Evolutionary conservation across 2,113 vertebrate genomes (phyloP).

Genomic region (Jaculus jaculus): DNA sequence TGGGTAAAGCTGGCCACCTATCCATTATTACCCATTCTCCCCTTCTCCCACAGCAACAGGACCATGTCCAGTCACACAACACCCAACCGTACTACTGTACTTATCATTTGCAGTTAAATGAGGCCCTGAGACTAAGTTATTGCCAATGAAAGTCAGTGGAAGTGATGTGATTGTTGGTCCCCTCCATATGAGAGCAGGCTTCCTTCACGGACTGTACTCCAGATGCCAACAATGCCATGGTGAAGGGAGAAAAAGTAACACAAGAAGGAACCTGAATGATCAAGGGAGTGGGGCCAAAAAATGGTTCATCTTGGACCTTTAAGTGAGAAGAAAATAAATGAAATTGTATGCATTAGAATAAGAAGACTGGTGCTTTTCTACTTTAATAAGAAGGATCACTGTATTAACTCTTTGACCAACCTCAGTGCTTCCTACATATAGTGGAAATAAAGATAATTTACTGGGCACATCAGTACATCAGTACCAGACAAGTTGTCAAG

Average conservation of each 20-base stretch:
- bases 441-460: neutral
- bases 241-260: neutral
- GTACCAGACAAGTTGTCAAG: neutral
- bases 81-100: neutral
- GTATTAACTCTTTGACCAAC: neutral
- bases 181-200: neutral
- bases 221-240: neutral
- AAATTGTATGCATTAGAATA: neutral
- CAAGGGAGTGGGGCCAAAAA: neutral
- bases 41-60: neutral
- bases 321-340: neutral
- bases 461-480: neutral
- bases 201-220: neutral
- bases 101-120: neutral
- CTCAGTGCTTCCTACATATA: neutral
- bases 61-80: neutral
- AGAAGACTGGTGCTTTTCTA: neutral
- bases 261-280: neutral
- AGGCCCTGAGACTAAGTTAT: neutral
- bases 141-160: neutral
- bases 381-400: neutral
- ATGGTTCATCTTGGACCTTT: neutral
- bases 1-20: neutral
- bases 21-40: neutral
- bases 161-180: neutral